Base-by-base conservation (phyloP, 2,797 vertebrate species). In the Neosilurus mollespiculum region DNA sequence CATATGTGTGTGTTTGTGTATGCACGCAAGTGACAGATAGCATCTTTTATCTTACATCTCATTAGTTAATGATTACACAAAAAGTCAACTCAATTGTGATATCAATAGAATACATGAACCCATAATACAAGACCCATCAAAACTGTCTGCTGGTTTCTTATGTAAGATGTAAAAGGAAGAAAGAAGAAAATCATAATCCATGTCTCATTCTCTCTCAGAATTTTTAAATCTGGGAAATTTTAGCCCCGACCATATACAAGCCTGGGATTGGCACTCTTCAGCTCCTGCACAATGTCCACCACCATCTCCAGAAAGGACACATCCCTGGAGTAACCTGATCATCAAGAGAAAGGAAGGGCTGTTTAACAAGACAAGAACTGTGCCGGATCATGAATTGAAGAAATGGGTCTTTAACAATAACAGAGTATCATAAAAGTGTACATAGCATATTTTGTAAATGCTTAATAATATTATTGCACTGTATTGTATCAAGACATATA, bases 231-330 rank as follows among this genome's bases (percentile, higher is more conserved):
- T 9, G 7, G 30, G 9, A 18, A 30, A 56, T 12, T 34, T 51
- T 54, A 69, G 3, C 20, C 59, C 96, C 93, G 89, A 99, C 98
- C 98, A 34, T 99, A 99, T 0, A 99, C 96, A 0, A 99, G 92
- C 37, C 88, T 91, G 2, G 97, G 90, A 87, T 97, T 98, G 83
- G 94, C 93, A 53, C 91, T 92, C 89, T 97, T 99, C 90, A 99
- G 88, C 89, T 98, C 98, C 91, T 92, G 92, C 87, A 99, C 94
- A 1, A 99, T 98, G 86, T 98, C 96, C 85, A 98, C 97, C 87
- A 99, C 96, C 85, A 82, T 96, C 84, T 94, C 93, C 90, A 99
- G 92, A 93, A 99, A 99, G 0, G 97, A 98, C 5, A 90, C 94
- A 88, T 99, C 98, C 84, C 97, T 93, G 43, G 94, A 96, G 91